Evolutionary conservation across 2,888 invertebrate species (phyloP).

Genomic region (Drosophila imparisetae): DNA sequence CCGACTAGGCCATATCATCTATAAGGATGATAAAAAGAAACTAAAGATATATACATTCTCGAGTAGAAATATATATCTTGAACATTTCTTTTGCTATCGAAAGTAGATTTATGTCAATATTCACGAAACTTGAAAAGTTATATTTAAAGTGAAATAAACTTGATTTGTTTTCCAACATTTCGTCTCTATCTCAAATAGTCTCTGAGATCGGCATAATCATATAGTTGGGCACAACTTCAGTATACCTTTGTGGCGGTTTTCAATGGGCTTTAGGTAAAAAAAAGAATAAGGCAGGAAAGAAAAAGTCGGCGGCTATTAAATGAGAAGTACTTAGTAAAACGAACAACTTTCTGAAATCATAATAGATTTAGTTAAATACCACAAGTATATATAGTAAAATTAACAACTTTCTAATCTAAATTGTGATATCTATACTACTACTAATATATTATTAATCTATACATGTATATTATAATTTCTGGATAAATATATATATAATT

Average conservation of each 20-base stretch:
- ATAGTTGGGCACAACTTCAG: background rate
- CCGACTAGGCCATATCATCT: background rate
- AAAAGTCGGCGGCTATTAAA: background rate
- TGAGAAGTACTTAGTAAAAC: background rate
- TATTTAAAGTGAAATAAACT: background rate
- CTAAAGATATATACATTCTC: background rate
- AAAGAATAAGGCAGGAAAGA: background rate
- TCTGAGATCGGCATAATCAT: background rate
- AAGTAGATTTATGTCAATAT: background rate
- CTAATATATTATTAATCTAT: no score
- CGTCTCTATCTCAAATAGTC: background rate
- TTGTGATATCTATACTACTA: no score
- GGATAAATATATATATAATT: no score
- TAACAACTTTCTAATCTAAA: background rate
- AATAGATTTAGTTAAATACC: background rate
- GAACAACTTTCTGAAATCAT: background rate
- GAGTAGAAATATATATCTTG: background rate
- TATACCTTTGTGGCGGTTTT: background rate
- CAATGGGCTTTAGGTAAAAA: background rate
- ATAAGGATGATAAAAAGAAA: background rate
- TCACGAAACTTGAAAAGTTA: background rate
- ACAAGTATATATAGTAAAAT: background rate
- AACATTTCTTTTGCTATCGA: background rate
- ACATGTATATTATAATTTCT: background rate
- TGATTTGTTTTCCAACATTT: background rate